Conservation (phyloP, 2,113 vertebrate genomes). For the Prinia subflava region DNA sequence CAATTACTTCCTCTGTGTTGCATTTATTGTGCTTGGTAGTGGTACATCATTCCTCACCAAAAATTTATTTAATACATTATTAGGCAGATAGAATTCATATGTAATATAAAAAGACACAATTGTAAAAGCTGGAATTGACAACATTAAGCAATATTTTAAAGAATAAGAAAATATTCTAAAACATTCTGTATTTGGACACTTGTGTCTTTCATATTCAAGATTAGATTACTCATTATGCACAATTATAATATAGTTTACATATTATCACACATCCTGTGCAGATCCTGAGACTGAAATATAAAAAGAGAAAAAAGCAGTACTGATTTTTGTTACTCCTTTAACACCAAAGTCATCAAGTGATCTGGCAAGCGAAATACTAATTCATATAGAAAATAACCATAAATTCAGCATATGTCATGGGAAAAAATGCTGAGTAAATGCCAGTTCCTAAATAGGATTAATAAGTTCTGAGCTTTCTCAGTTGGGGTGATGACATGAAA, state of each 20-base stretch:
- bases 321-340: not conserved
- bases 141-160: not conserved
- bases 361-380: not conserved
- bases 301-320: not conserved
- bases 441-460: not conserved
- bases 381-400: not conserved
- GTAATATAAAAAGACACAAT: not conserved
- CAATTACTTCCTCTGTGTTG: not conserved
- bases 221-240: not conserved
- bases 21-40: not conserved
- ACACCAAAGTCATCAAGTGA: not conserved
- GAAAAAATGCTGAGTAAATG: not conserved
- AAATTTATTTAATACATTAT: not conserved
- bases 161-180: not conserved
- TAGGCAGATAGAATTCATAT: not conserved
- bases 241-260: not conserved
- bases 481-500: not conserved
- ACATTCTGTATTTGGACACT: not conserved
- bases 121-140: not conserved
- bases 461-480: not conserved
- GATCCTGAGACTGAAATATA: not conserved
- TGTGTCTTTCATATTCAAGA: not conserved
- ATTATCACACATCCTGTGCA: not conserved
- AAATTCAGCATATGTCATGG: not conserved
- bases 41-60: not conserved